Percentiles rank a stretch among this genome's conserved stretches.
These are phyloP conservation scores for Erpornis zantholeuca DNA, from an alignment of 2,113 vertebrate species.

Conservation along the genomic window DNA sequence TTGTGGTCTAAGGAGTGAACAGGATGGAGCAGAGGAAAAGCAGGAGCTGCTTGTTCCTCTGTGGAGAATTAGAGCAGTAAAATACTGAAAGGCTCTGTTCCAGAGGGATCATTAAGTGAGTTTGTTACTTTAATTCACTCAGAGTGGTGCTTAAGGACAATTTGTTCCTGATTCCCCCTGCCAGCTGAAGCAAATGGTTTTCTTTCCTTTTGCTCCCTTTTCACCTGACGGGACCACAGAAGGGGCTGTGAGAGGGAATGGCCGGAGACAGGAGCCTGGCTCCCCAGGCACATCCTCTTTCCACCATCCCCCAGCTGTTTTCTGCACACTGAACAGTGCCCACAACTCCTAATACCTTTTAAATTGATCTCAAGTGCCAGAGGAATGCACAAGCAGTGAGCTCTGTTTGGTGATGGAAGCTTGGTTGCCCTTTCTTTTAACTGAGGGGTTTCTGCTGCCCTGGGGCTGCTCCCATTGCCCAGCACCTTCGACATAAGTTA, in stretches of 20 bases:
- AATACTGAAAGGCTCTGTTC: background rate
- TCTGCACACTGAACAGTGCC: background rate
- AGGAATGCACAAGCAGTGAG: background rate
- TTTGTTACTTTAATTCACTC: conserved; percentile 42
- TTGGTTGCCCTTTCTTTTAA: background rate
- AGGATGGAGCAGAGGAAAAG: background rate
- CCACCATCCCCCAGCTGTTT: background rate
- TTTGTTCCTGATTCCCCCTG: background rate
- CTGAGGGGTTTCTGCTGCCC: background rate
- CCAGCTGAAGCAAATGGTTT: background rate
- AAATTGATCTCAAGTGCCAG: background rate
- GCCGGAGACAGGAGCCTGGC: background rate
- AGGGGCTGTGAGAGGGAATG: background rate
- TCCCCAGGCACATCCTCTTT: background rate
- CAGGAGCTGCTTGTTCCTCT: background rate
- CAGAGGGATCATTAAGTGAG: background rate
- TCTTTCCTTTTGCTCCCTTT: background rate
- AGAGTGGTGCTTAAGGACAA: background rate
- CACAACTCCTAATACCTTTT: background rate
- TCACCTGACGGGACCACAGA: background rate
- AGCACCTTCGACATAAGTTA: background rate
- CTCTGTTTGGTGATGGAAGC: background rate
- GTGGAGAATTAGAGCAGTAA: background rate
- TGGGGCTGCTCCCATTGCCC: background rate
- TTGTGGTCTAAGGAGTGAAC: background rate